Conservation (phyloP, 1,140 invertebrate species). For the Aphis craccivora region DNA sequence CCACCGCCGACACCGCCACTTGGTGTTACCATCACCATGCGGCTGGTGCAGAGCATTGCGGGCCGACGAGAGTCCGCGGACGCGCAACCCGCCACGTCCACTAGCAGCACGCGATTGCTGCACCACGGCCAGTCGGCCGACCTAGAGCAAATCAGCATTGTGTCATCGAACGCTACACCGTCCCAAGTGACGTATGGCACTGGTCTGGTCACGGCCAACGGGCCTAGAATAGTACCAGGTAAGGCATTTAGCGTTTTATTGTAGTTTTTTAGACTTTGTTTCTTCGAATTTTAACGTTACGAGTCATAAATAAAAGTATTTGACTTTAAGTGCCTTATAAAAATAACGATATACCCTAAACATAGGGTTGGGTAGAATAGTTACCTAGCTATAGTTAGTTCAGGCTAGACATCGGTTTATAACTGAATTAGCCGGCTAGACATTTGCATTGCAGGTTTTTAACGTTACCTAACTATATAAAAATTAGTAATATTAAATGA, state of each 20-base stretch:
- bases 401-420: too few species aligned
- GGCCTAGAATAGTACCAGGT: conserved; percentile 73
- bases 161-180: conserved; percentile 70
- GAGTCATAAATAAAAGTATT: neutral
- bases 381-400: too few species aligned
- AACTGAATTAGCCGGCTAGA: neutral
- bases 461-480: neutral
- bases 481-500: neutral
- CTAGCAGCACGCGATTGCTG: conserved; percentile 64
- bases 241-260: conserved; percentile 59
- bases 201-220: conserved; percentile 69
- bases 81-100: conserved; percentile 62
- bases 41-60: conserved; percentile 74
- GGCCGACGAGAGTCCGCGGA: conserved; percentile 66
- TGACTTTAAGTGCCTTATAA: too few species aligned
- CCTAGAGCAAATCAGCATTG: conserved; percentile 80
- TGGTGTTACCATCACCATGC: conserved; percentile 65
- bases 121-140: conserved; percentile 65
- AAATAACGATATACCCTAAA: too few species aligned
- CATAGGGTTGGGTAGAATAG: too few species aligned
- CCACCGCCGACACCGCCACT: neutral
- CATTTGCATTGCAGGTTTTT: neutral
- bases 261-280: neutral
- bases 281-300: neutral
- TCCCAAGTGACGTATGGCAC: conserved; percentile 71